A percentile compares a stretch with the other conserved stretches of the same genome.
These are phyloP conservation scores for Rhopalosiphum padi DNA, from an alignment of 1,140 invertebrate species.

Conservation along the genomic window DNA sequence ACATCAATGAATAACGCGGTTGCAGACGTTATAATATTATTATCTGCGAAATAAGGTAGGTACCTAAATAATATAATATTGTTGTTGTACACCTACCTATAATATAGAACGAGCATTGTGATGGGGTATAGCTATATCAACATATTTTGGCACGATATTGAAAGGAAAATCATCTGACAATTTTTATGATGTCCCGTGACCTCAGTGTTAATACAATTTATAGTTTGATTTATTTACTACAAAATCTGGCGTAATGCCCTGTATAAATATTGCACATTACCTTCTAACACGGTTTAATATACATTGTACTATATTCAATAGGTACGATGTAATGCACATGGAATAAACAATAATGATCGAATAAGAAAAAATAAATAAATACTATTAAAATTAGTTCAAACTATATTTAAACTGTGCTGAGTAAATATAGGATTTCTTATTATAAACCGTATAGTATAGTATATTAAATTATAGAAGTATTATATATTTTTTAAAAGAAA, in stretches of 20 bases:
- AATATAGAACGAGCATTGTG: not conserved
- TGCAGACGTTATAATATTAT: not conserved
- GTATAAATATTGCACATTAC: not conserved
- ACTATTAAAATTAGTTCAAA: not conserved
- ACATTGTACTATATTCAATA: not conserved
- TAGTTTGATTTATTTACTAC: not conserved
- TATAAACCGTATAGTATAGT: not conserved
- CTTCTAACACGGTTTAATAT: not conserved
- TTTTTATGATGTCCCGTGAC: not conserved
- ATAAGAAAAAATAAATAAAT: not conserved
- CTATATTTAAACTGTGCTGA: not conserved
- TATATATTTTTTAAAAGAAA: too few species aligned
- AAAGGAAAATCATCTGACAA: not conserved
- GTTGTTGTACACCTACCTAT: not conserved
- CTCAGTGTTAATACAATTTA: not conserved
- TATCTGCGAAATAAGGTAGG: not conserved
- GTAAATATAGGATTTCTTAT: not conserved
- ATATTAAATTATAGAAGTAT: too few species aligned
- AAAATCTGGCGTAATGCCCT: not conserved
- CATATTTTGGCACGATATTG: not conserved
- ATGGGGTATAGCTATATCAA: not conserved
- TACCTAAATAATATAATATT: not conserved
- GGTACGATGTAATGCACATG: not conserved
- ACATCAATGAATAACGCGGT: not conserved
- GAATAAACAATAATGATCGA: not conserved